These are phyloP conservation scores for Cricetomys ansorgei DNA, from an alignment of 2,113 vertebrate genomes.

Conservation along the genomic window DNA sequence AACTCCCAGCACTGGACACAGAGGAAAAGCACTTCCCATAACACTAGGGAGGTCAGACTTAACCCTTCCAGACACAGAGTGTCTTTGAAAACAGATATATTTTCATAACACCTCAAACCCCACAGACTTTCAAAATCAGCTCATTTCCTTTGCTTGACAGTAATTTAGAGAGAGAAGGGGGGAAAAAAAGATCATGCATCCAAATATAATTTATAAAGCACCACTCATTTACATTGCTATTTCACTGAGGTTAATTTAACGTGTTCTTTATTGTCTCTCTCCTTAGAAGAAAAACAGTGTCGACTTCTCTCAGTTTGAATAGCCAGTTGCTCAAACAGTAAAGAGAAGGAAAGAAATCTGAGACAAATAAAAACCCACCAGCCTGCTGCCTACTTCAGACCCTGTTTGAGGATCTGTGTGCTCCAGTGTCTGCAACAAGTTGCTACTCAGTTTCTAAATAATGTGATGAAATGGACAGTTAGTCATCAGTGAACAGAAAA, in stretches of 20 bases:
- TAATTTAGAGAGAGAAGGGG: neutral
- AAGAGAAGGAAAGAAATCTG: conserved; percentile 75
- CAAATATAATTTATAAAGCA: conserved; percentile 54
- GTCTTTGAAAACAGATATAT: neutral
- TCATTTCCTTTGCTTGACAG: conserved; percentile 29
- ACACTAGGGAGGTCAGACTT: conserved; percentile 36
- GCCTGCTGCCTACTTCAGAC: neutral
- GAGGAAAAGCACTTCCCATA: conserved; percentile 17
- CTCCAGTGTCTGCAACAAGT: conserved; percentile 81
- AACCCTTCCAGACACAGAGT: conserved; percentile 58
- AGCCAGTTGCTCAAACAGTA: conserved; percentile 79
- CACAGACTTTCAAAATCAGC: neutral
- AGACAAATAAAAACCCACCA: neutral
- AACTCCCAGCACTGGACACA: conserved; percentile 60
- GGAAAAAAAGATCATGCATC: neutral
- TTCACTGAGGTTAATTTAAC: conserved; percentile 77
- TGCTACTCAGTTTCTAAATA: conserved; percentile 79
- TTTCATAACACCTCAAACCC: conserved; percentile 17
- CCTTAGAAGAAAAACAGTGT: conserved; percentile 69
- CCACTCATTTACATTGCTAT: conserved; percentile 30
- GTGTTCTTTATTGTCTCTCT: conserved; percentile 74
- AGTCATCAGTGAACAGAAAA: conserved; percentile 75
- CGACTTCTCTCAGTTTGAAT: conserved; percentile 77
- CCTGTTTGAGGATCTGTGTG: neutral
- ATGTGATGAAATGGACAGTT: conserved; percentile 75